Base-by-base conservation (phyloP, 2,113 vertebrate species). In the Nothocercus nigrocapillus region DNA sequence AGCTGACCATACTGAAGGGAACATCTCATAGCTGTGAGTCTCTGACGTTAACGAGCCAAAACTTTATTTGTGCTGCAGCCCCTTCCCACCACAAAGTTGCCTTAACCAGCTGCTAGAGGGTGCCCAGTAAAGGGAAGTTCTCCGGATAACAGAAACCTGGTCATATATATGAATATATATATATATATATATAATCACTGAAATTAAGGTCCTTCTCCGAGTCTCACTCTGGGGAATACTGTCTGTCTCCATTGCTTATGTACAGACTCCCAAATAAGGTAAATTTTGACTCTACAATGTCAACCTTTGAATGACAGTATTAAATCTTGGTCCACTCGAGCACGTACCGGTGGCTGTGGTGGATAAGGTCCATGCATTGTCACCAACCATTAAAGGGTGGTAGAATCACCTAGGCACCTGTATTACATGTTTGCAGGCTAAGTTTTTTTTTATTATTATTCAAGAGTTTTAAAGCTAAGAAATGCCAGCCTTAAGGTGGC, bases 31-130 rank as follows among this genome's bases (percentile, higher is more conserved):
- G 51, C 49, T 68, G 25, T 76, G 70, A 92, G n/a, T 75, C 82
- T 93, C 93, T 44, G 82, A 88, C 54, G 56, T 74, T 74, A 87
- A 91, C 42, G 40, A 94, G 82, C 77, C 70, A 76, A 47, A 0
- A 86, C 78, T 92, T 88, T 68, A 47, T 92, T 94, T 73, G 75
- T 80, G 54, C 72, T 88, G 79, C 74, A 85, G 79, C 54, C 53
- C 42, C 59, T 91, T 94, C 45, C 79, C 53, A 74, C 42, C 89
- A 75, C 93, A 17, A 80, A 69, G 76, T 9, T 88, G 89, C 61
- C 75, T 77, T 63, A 82, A 38, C 34, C 62, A 67, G 76, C 91
- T 96, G 89, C 82, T 68, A 30, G 42, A 92, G 84, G 56, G 82
- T 69, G 67, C 74, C 58, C 27, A 13, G 67, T 22, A 74, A 75